Conservation (phyloP, 30 jellyfish, hydroid and myxozoan species). For the Hydractinia symbiolongicarpus region DNA sequence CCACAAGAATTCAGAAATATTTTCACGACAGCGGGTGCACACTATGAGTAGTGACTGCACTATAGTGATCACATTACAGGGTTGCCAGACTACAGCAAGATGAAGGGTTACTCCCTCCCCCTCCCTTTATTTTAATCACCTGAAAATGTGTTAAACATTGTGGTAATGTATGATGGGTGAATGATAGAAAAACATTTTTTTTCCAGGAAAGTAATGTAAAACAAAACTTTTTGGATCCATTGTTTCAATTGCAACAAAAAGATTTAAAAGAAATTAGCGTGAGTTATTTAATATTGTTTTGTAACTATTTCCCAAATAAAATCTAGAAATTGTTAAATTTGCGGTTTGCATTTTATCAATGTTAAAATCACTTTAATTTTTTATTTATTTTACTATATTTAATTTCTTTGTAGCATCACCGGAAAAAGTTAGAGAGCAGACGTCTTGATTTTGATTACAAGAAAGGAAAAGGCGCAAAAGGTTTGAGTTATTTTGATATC, state of each 20-base stretch:
- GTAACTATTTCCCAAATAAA: not conserved
- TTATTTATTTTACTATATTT: not conserved
- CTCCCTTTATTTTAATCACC: too few relatives aligned
- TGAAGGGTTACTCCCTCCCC: too few relatives aligned
- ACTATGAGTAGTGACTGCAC: too few relatives aligned
- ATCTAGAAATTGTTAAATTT: not conserved
- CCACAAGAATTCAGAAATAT: too few relatives aligned
- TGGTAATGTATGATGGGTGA: too few relatives aligned
- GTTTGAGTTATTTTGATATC: conserved; percentile 25
- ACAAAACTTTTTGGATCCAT: conserved; percentile 87
- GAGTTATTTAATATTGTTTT: not conserved
- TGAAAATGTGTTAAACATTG: too few relatives aligned
- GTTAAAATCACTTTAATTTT: too few relatives aligned
- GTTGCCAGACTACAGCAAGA: too few relatives aligned
- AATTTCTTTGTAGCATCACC: conserved; percentile 64
- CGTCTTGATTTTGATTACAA: conserved; percentile 91
- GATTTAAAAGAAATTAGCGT: conserved; percentile 86
- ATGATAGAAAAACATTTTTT: not conserved
- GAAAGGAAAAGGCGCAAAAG: conserved; percentile 93
- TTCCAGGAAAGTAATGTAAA: conserved; percentile 70
- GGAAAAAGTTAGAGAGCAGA: conserved; percentile 88
- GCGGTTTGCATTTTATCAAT: not conserved
- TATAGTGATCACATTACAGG: too few relatives aligned
- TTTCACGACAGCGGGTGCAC: too few relatives aligned
- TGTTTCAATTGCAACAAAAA: conserved; percentile 83